Evolutionary conservation across 1,140 invertebrate species (phyloP), one percentile per base, ranked within the genome.

Genomic region (Lepidurus apus): DNA sequence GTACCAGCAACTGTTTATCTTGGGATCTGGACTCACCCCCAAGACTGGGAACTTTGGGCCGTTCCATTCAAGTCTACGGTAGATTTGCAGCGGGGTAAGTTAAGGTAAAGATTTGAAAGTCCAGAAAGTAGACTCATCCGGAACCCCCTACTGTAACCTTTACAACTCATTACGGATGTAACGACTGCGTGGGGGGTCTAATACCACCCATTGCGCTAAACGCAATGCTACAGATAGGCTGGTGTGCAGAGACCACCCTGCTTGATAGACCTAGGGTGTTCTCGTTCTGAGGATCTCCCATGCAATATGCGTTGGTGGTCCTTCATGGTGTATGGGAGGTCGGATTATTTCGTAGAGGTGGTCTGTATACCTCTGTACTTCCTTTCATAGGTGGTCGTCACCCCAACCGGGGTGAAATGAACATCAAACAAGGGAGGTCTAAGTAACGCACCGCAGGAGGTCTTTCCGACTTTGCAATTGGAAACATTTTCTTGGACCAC

Each of bases 211-310:
- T 65, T n/a, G 53, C 13, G 53, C 21, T 65, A 65, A 65, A 65
- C 13, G 53, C 53, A 65, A 65, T 65, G 17, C 53, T 9, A 65
- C n/a, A 21, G 53, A 65, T 13, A 11, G 53, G 13, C 53, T 65
- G 7, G 13, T 65, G 53, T 65, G 17, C 34, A 34, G 21, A 65
- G 53, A 65, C 53, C 53, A 65, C 53, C 53, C 53, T 21, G 53
- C 53, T 65, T n/a, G 53, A 21, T 65, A 65, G 53, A 65, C 53
- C 53, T 65, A 65, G 53, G n/a, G n/a, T 65, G 53, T 65, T 65
- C 53, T 17, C 21, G 53, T 65, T 65, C 53, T 17, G 8, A 65
- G 53, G 53, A 21, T 65, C 17, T 9, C 21, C 53, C 53, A 13
- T 65, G 53, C 13, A 65, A 21, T 65, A 65, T n/a, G 21, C 53